These are phyloP conservation scores for Eulimnadia texana DNA, from an alignment of 1,140 invertebrate genomes.

Conservation along the genomic window DNA sequence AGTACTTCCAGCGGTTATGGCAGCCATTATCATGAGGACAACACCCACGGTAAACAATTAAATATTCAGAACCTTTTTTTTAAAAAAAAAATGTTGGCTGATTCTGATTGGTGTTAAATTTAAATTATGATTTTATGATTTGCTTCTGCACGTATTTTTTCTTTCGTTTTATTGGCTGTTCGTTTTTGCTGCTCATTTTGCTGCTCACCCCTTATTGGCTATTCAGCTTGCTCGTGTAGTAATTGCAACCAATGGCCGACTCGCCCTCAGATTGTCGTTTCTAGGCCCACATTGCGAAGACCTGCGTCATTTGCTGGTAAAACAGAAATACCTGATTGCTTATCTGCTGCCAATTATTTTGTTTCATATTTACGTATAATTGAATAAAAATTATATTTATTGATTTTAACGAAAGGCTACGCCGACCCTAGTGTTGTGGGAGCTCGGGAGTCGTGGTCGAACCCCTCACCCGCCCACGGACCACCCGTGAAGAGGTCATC, in stretches of 20 bases:
- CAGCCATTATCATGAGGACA: conserved; percentile 38
- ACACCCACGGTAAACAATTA: conserved; percentile 5
- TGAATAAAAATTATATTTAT: background rate
- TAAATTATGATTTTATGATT: no score
- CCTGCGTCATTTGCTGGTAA: conserved; percentile 7
- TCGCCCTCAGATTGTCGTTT: background rate
- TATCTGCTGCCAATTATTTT: background rate
- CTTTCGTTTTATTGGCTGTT: conserved; percentile 11
- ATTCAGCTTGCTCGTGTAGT: background rate
- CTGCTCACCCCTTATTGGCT: background rate
- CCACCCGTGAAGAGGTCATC: conserved; percentile 10
- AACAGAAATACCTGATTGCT: background rate
- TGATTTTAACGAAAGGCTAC: background rate
- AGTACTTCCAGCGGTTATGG: conserved; percentile 62
- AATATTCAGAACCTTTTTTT: background rate
- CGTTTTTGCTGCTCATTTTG: background rate
- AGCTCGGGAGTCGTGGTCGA: no score
- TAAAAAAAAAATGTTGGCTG: background rate
- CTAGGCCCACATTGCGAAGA: conserved; percentile 2
- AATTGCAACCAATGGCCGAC: background rate
- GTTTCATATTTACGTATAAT: background rate
- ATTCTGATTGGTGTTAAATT: background rate
- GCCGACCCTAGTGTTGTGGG: no score
- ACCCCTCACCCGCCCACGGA: background rate
- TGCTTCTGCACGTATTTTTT: no score